Evolutionary conservation across 2,113 vertebrate species (phyloP).

Genomic region (Rhizomys pruinosus): DNA sequence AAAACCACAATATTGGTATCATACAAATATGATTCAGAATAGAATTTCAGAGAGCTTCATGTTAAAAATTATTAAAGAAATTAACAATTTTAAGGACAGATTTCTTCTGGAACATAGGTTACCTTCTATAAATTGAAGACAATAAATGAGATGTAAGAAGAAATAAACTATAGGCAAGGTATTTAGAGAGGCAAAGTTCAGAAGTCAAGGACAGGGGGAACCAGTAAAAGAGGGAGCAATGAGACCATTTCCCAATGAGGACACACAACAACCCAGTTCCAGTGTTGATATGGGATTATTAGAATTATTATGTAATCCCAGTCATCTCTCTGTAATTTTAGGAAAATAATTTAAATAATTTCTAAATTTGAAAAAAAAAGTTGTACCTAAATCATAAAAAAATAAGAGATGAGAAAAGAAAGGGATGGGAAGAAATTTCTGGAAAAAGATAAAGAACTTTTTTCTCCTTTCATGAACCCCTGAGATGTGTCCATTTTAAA

Average conservation of each 20-base stretch:
- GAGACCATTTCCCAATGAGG: not conserved
- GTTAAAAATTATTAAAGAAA: not conserved
- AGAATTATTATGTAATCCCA: too few species aligned
- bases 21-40: slow-evolving; percentile 45
- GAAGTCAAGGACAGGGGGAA: not conserved
- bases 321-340: too few species aligned
- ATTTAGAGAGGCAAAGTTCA: not conserved
- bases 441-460: not conserved
- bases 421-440: not conserved
- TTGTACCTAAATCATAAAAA: too few species aligned
- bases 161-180: not conserved
- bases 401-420: not conserved
- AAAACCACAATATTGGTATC: not conserved
- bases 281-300: not conserved
- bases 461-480: not conserved
- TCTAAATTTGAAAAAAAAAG: too few species aligned
- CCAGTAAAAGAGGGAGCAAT: not conserved
- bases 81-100: not conserved
- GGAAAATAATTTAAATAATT: too few species aligned
- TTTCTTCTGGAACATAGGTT: not conserved
- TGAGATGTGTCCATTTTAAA: not conserved
- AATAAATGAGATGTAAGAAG: not conserved
- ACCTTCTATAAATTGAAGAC: not conserved
- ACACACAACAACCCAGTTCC: not conserved
- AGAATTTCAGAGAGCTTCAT: not conserved